A percentile compares a stretch with the other conserved stretches of the same genome.
Evolutionary conservation across 1,140 invertebrate genomes (phyloP).

Genomic region (Drosophila nigromelanica): DNA sequence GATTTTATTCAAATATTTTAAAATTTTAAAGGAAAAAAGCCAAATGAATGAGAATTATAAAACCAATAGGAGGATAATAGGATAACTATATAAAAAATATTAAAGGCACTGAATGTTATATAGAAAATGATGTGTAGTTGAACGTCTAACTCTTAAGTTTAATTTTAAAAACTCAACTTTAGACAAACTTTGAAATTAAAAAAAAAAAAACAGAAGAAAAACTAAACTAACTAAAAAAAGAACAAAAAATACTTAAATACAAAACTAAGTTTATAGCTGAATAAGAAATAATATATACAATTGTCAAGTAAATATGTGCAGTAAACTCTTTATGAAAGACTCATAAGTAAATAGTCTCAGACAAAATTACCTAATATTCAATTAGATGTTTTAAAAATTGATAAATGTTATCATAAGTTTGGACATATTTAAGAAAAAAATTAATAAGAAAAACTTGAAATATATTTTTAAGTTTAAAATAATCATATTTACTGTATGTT

Average conservation of each 20-base stretch:
- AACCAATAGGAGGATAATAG: constrained; percentile 6
- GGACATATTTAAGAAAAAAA: constrained; percentile 3
- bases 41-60: constrained; percentile 12
- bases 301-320: constrained; percentile 2
- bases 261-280: neutral
- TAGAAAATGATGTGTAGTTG: constrained; percentile 12
- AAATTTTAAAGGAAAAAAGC: constrained; percentile 7
- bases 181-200: neutral
- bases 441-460: constrained; percentile 7
- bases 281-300: neutral
- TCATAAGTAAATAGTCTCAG: constrained; percentile 34
- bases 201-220: neutral
- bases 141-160: constrained; percentile 11
- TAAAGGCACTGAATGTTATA: constrained; percentile 23
- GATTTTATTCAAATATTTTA: neutral
- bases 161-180: constrained; percentile 13
- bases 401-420: neutral
- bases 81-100: constrained; percentile 14
- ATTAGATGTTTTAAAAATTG: constrained; percentile 7
- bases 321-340: constrained; percentile 35
- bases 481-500: constrained; percentile 31
- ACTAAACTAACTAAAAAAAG: too few relatives aligned
- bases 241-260: neutral
- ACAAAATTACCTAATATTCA: constrained; percentile 23
- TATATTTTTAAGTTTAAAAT: constrained; percentile 3